Evolutionary conservation across 1,140 invertebrate genomes (phyloP).

Genomic region (Odontomachus brunneus): DNA sequence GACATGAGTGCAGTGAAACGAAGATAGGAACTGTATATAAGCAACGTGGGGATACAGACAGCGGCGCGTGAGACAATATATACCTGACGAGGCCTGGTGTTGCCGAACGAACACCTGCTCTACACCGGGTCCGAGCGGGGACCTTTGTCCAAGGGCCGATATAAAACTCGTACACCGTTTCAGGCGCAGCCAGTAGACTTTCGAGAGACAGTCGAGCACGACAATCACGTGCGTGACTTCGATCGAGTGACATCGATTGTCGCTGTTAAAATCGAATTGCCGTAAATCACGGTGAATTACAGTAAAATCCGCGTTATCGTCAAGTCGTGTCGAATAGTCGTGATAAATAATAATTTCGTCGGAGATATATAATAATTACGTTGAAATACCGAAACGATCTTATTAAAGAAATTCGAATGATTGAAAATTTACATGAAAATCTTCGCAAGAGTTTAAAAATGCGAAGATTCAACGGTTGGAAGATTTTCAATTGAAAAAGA

Average conservation of each 20-base stretch:
- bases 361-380: neutral
- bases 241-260: neutral
- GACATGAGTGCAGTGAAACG: slow-evolving; percentile 22
- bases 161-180: slow-evolving; percentile 76
- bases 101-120: slow-evolving; percentile 80
- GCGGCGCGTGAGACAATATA: slow-evolving; percentile 48
- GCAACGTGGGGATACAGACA: slow-evolving; percentile 28
- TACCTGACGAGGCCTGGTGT: slow-evolving; percentile 76
- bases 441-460: neutral
- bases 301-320: neutral
- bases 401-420: neutral
- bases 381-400: neutral
- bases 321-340: neutral
- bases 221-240: neutral
- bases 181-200: slow-evolving; percentile 72
- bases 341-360: slow-evolving; percentile 1
- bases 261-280: neutral
- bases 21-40: neutral
- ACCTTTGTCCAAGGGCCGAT: slow-evolving; percentile 76
- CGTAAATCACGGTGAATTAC: neutral
- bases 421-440: neutral
- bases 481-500: neutral
- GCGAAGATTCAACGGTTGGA: neutral
- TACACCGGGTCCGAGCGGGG: slow-evolving; percentile 69
- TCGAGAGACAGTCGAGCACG: slow-evolving; percentile 42